Conservation (phyloP, 2,113 vertebrate species). For the Vireo altiloquus region DNA sequence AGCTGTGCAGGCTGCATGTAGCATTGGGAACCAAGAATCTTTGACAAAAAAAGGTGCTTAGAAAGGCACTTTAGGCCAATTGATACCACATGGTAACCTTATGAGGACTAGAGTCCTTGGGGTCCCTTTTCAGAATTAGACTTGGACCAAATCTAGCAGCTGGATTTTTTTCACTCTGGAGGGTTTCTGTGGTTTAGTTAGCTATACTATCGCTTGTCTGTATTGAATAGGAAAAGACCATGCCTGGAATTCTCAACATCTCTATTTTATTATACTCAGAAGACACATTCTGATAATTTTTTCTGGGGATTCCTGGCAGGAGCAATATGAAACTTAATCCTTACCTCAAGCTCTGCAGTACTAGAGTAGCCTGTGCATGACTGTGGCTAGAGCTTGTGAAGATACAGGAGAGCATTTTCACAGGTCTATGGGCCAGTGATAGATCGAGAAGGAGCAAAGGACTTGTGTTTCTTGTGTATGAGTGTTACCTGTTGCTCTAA, state of each 20-base stretch:
- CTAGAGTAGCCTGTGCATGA: neutral
- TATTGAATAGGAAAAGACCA: constrained; percentile 18
- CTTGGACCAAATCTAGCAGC: constrained; percentile 47
- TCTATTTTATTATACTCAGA: constrained; percentile 46
- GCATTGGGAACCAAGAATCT: constrained; percentile 19
- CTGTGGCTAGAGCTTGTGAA: neutral
- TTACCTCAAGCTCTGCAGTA: neutral
- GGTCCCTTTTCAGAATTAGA: constrained; percentile 42
- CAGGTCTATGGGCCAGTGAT: neutral
- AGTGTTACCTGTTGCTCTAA: neutral
- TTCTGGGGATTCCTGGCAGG: constrained; percentile 35
- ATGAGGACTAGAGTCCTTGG: constrained; percentile 36
- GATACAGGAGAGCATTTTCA: neutral
- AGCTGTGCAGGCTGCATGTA: constrained; percentile 46
- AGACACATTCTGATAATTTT: constrained; percentile 51
- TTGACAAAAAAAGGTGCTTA: constrained; percentile 15
- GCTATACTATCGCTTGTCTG: neutral
- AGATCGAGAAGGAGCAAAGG: neutral
- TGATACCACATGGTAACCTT: constrained; percentile 62
- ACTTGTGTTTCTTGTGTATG: neutral
- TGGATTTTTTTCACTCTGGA: constrained; percentile 45
- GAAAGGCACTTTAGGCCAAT: constrained; percentile 42
- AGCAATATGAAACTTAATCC: neutral
- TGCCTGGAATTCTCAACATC: constrained; percentile 32
- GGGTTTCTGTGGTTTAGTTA: constrained; percentile 35